phyloP scores from a whole-genome alignment of 1,140 invertebrate genomes.

The Anthonomus grandis region DNA sequence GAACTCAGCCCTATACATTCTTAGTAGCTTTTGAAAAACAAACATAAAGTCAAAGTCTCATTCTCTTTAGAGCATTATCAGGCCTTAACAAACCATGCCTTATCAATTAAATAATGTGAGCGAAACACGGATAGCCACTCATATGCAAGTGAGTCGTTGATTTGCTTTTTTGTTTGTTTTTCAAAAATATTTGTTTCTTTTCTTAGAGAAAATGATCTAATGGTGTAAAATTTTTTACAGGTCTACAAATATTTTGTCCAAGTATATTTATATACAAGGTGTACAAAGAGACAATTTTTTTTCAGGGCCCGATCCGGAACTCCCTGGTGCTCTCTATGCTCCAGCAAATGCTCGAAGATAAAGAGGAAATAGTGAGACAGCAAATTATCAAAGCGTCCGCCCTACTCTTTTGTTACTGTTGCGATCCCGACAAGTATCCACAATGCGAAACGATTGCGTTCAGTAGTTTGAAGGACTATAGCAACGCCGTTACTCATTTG shows the following conservation, averaged over 20 bases:
- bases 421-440: constrained; percentile 67
- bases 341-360: constrained; percentile 74
- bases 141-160: too few relatives aligned
- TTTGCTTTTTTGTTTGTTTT: too few relatives aligned
- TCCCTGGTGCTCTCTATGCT: constrained; percentile 72
- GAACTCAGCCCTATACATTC: too few relatives aligned
- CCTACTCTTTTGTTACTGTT: constrained; percentile 61
- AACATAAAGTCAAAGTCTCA: too few relatives aligned
- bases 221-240: too few relatives aligned
- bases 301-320: constrained; percentile 59
- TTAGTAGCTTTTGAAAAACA: too few relatives aligned
- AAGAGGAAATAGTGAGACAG: constrained; percentile 62
- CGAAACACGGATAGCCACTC: too few relatives aligned
- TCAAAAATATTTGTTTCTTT: too few relatives aligned
- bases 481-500: constrained; percentile 52
- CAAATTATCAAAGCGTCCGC: constrained; percentile 64
- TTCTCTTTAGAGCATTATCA: too few relatives aligned
- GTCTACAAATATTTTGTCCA: background rate
- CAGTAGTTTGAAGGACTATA: constrained; percentile 54
- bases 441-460: constrained; percentile 60
- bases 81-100: too few relatives aligned
- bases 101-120: too few relatives aligned
- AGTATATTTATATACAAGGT: background rate
- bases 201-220: too few relatives aligned
- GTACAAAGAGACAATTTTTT: background rate